Base-by-base conservation (phyloP, 2,888 invertebrate genomes). In the Rotaria macrura region DNA sequence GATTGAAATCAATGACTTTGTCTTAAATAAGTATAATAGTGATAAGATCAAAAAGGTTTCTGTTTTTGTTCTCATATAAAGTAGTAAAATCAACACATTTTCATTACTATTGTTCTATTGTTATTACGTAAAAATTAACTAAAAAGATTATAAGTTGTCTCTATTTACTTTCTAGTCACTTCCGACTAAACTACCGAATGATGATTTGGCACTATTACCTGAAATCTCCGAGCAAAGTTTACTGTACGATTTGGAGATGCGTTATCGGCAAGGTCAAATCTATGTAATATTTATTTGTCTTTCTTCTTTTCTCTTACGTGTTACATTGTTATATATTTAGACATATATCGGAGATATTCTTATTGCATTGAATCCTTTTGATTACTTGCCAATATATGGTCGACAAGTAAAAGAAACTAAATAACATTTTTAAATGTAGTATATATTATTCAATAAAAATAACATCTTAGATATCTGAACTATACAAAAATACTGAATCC, bases 301-400 rank as follows among this genome's bases (percentile, higher is more conserved):
- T 14, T 38, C 38, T 38, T 38, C 4, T 72, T 72, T 38, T 10
- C 6, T 17, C 7, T 38, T 20, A 17, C 9, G 17, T 14, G 7
- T 20, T 72, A 4, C 84, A n/a, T 14, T 57, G 84, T 40, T 83
- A 9, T 57, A 43, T 29, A 14, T 94, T 88, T 95, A 87, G 87
- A 88, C 88, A 0, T 87, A 86, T 40, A 87, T 88, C 47, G 88
- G 88, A 23, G 88, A 88, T 54, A 88, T 88, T 25, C 84, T 88
- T 17, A 87, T 88, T 23, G 87, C 88, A 25, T 72, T 88, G 25
- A 88, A 88, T 85, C 88, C 88, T 47, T 87, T 87, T 34, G 84
- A 86, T 74, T 85, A 74, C 1, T 34, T 87, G 14, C 84, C 84
- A 47, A 86, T 87, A 25, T 87, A 87, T 85, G 85, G 86, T 12